Evolutionary conservation across 2,113 vertebrate species (phyloP), one percentile per base, ranked within the genome.

Genomic region (Pterophyllum scalare): DNA sequence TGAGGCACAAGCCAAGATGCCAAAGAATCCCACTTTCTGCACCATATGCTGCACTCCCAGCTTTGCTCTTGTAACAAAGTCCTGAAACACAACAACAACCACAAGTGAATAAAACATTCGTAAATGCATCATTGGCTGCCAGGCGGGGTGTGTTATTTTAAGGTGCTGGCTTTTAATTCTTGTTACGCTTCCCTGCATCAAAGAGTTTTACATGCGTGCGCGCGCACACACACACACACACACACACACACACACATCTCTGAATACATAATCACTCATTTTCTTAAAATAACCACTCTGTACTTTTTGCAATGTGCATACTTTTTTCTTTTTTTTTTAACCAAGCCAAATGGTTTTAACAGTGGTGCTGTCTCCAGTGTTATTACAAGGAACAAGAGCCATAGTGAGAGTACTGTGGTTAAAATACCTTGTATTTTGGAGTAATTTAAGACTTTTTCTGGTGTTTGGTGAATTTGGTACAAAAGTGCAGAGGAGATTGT

Each of bases 11-110:
- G 98, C 97, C 93, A 99, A 94, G 94, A 99, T 99, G 76, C 98
- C 98, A 38, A 99, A 97, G 94, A 99, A 99, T n/a, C 98, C 98
- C 40, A 99, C 97, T 94, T 95, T 99, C 94, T 99, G 98, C 60
- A 99, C 98, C 94, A 99, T 96, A 59, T 98, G 98, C 94, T 99
- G 98, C 81, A 99, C 96, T 2, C 97, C 97, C 88, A 98, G 83
- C 74, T 98, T 99, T 1, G 98, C 97, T 91, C 98, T 97, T 64
- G 98, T 97, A 74, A 96, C 96, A 93, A 99, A 97, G 59, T 98
- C 98, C 98, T 99, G 83, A 49, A 88, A 95, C 43, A 64, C 19
- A 62, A 88, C 35, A 86, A 20, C 20, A 62, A 64, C 7, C 17
- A 67, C 8, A 70, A 72, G 17, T 72, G 56, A 58, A 52, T 28